phyloP scores from a whole-genome alignment of 2,888 invertebrate species.

The Lasioglossum malachurum region DNA sequence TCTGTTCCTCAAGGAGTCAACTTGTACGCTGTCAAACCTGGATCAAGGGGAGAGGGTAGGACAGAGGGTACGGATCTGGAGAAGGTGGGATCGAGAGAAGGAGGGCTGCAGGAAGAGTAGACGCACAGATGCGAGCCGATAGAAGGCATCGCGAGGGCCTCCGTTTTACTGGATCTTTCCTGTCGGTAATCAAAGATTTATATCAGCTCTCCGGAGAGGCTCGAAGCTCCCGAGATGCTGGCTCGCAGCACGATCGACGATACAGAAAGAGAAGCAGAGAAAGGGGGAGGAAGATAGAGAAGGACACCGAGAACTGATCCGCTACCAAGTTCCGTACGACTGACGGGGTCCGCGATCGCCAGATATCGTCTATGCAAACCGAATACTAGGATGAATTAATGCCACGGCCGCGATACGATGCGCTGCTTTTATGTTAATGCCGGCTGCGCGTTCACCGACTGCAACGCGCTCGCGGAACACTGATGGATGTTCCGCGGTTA shows the following conservation, averaged over 20 bases:
- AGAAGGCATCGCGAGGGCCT: constrained; percentile 40
- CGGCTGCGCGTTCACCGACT: constrained; percentile 35
- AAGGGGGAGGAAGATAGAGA: background rate
- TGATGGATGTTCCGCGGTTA: constrained; percentile 62
- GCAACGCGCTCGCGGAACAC: constrained; percentile 34
- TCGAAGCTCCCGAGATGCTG: constrained; percentile 11
- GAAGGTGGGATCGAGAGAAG: constrained; percentile 8
- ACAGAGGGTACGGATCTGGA: background rate
- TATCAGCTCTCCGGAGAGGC: constrained; percentile 52
- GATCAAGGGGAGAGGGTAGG: background rate
- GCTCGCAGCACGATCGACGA: constrained; percentile 63
- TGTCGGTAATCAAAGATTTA: constrained; percentile 73
- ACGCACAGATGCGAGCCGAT: constrained; percentile 56
- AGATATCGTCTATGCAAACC: constrained; percentile 66
- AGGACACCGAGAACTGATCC: constrained; percentile 26
- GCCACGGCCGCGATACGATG: constrained; percentile 60
- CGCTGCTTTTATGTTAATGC: constrained; percentile 70
- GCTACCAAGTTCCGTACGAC: constrained; percentile 69
- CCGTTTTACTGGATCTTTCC: constrained; percentile 62
- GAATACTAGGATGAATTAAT: constrained; percentile 70
- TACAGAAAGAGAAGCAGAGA: constrained; percentile 32
- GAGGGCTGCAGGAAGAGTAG: constrained; percentile 37
- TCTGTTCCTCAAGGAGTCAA: constrained; percentile 64
- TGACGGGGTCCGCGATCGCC: constrained; percentile 59
- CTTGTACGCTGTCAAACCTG: constrained; percentile 26